Evolutionary conservation across 2,797 vertebrate species (phyloP), one percentile per base, ranked within the genome.

Genomic region (Masticophis lateralis): DNA sequence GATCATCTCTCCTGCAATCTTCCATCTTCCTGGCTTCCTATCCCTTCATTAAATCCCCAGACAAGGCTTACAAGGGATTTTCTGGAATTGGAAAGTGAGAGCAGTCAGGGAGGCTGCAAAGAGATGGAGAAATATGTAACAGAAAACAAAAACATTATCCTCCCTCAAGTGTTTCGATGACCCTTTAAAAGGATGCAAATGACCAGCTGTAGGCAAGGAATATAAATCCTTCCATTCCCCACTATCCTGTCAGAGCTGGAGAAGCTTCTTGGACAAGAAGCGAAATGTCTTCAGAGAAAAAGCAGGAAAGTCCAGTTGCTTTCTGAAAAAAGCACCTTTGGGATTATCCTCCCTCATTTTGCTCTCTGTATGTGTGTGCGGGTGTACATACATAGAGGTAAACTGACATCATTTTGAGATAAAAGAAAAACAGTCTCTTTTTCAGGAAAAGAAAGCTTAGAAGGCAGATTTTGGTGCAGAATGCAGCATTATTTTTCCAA

Each of bases 361-460:
- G 37, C 37, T 83, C 9, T 83, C 1, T 25, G 1, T 83, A 14
- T 37, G 7, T 20, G 16, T 69, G 2, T 74, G 6, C 32, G 14
- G 3, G 14, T 7, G n/a, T 32, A n/a, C 4, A 0, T 5, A 63
- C 1, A 0, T 3, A n/a, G 11, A 66, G 28, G 32, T 37, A 37
- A 74, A 74, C 32, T 37, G 69, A 37, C 16, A 74, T 32, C 74
- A 47, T 83, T 83, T 47, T 83, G 37, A 25, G 16, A 32, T 32
- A 74, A 2, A 74, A 74, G 16, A 74, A 37, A 20, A 37, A 37
- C 7, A 74, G 69, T 20, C 6, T 37, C n/a, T 74, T 74, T 83
- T 25, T 83, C 37, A 83, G 20, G 74, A 83, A 83, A 83, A 83
- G 0, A 43, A 83, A 47, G 18, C 37, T 83, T 83, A 83, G 37